Base-by-base conservation (phyloP, 2,113 vertebrate genomes). In the Erythrocercus mccallii region DNA sequence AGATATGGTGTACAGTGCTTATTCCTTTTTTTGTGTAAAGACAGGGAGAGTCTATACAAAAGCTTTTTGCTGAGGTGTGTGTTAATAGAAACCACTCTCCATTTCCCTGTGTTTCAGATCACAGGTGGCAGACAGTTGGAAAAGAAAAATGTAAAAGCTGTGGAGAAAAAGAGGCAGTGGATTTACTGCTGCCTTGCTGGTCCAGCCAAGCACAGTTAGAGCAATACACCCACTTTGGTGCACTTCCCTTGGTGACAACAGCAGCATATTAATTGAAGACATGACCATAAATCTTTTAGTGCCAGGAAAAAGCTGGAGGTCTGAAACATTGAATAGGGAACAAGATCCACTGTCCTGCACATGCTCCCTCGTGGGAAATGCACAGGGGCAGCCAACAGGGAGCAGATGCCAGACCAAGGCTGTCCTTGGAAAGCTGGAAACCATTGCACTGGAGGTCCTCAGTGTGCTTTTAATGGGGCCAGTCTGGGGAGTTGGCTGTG, bases 311-410 rank as follows among this genome's bases (percentile, higher is more conserved):
- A 86, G 71, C 79, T 81, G 79, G 15, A 72, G 47, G 50, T 53
- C 74, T 91, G 73, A 90, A 76, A 54, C 15, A 0, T 0, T 44
- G 72, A 45, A 25, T 3, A 70, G 38, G 60, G 90, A 58, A 54
- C 9, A 22, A 69, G 58, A 71, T 76, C 50, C 4, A 5, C 68
- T 38, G 42, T 71, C 70, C 85, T 51, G 64, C 4, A 2, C 2
- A 0, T 2, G 23, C 9, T 53, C 1, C 31, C 45, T 30, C 0
- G 0, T 9, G 53, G 40, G 66, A 80, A 44, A 18, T 13, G 11
- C 22, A 12, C 3, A 0, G 42, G 62, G 47, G 27, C 45, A 13
- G 42, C 48, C 4, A 11, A 13, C 24, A 0, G 1, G 19, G 62
- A 71, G 48, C 44, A 64, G 53, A 25, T 27, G 20, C 62, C 3